Conservation (phyloP, 2,888 invertebrate species). For the Drosophila nigricruria region DNA sequence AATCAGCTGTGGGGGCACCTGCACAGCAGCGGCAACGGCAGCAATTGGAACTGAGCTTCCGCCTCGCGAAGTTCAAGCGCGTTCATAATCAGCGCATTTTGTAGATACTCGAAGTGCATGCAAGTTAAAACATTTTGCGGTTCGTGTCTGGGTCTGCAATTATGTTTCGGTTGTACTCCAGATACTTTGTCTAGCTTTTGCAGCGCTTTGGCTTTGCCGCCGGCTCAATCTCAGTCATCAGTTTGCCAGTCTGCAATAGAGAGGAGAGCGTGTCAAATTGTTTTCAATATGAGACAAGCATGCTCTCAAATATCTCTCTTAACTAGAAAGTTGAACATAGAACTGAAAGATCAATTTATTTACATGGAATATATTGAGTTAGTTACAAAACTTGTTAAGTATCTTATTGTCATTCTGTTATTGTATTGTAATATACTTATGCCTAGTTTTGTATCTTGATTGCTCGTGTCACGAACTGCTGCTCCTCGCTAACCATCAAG, state of each 20-base stretch:
- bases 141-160: slow-evolving; percentile 76
- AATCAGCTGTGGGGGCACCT: slow-evolving; percentile 55
- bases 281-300: neutral
- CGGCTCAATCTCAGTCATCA: slow-evolving; percentile 36
- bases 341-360: neutral
- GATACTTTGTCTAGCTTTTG: slow-evolving; percentile 72
- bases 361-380: neutral
- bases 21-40: slow-evolving; percentile 24
- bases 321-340: neutral
- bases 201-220: slow-evolving; percentile 36
- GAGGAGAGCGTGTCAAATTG: slow-evolving; percentile 17
- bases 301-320: no score
- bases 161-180: slow-evolving; percentile 77
- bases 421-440: neutral
- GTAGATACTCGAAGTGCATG: slow-evolving; percentile 70
- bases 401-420: neutral
- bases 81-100: slow-evolving; percentile 79
- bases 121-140: slow-evolving; percentile 60
- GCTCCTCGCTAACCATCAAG: slow-evolving; percentile 12
- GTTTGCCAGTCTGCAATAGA: slow-evolving; percentile 18
- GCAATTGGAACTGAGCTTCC: slow-evolving; percentile 44
- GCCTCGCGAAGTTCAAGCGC: slow-evolving; percentile 63
- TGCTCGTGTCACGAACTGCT: slow-evolving; percentile 7
- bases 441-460: neutral
- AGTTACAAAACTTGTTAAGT: neutral